Evolutionary conservation across 2,888 invertebrate genomes (phyloP), one percentile per base, ranked within the genome.

Genomic region (Liposcelis brunnea): DNA sequence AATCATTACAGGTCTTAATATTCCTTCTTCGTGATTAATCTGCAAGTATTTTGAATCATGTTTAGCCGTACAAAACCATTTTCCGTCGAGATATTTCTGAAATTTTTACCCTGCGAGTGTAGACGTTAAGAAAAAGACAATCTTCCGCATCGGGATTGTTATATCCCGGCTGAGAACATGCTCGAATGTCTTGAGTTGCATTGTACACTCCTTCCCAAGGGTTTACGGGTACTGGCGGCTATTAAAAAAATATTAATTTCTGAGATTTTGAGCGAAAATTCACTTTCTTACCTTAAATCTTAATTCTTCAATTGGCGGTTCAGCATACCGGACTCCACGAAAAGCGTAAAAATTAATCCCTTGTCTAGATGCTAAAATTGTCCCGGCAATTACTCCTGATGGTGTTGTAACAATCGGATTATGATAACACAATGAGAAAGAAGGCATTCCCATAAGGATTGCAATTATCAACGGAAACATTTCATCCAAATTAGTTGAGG

Each of bases 261-360:
- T n/a, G n/a, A n/a, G n/a, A n/a, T n/a, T n/a, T n/a, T n/a, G n/a
- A 26, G 4, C 26, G 26, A 26, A 26, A 8, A 26, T 6, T 4
- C 26, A 26, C 5, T 26, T 26, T 8, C 26, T 58, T 62, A 76
- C 77, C 71, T 72, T 68, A 58, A 79, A 79, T 53, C 79, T 64
- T 7, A 78, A 61, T 2, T 72, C 62, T 10, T 67, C 72, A 2
- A 77, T 35, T 1, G 79, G 78, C 1, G 79, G 72, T 47, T 65
- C 54, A 0, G 79, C 79, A 54, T 71, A 79, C 0, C 78, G 79
- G 37, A 79, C 65, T 2, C 75, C 70, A 45, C 74, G 69, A 55
- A 75, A 79, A 0, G 72, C 74, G 0, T 70, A 61, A 53, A 44
- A 45, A 7, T 43, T 11, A 14, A 40, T 34, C 4, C 49, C 49